Evolutionary conservation across 2,888 invertebrate genomes (phyloP).

Genomic region (Pedicia rivosa): DNA sequence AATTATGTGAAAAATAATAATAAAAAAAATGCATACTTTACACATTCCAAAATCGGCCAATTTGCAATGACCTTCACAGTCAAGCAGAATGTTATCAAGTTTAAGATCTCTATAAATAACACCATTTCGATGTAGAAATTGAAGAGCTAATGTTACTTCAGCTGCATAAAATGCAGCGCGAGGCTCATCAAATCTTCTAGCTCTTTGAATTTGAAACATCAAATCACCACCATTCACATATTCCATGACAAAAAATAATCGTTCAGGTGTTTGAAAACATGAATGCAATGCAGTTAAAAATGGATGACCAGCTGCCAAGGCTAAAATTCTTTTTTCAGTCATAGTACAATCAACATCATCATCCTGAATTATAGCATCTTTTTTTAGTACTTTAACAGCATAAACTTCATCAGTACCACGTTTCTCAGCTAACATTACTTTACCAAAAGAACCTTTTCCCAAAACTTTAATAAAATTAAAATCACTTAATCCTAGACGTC

Average conservation of each 20-base stretch:
- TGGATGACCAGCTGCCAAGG: conserved; percentile 93
- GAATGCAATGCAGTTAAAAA: conserved; percentile 94
- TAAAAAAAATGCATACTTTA: conserved; percentile 54
- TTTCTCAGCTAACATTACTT: conserved; percentile 95
- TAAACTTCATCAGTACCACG: conserved; percentile 83
- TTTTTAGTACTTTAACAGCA: conserved; percentile 82
- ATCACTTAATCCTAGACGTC: conserved; percentile 63
- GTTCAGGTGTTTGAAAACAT: conserved; percentile 90
- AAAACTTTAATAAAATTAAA: conserved; percentile 97
- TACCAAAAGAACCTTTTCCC: conserved; percentile 98
- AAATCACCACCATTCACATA: conserved; percentile 97
- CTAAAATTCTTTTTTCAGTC: conserved; percentile 94
- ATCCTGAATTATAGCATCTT: conserved; percentile 95
- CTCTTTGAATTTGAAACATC: conserved; percentile 99
- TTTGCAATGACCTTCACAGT: conserved; percentile 90
- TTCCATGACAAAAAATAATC: conserved; percentile 98
- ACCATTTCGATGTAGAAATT: conserved; percentile 92
- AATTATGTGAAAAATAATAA: conserved; percentile 19
- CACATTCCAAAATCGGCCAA: conserved; percentile 97
- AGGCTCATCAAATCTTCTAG: conserved; percentile 94
- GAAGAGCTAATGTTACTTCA: conserved; percentile 92
- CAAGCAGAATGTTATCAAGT: conserved; percentile 93
- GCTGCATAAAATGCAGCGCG: conserved; percentile 91
- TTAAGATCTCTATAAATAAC: conserved; percentile 98
- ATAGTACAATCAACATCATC: conserved; percentile 99